Evolutionary conservation across 2,797 vertebrate species (phyloP).

Genomic region (Periophthalmus magnuspinnatus): DNA sequence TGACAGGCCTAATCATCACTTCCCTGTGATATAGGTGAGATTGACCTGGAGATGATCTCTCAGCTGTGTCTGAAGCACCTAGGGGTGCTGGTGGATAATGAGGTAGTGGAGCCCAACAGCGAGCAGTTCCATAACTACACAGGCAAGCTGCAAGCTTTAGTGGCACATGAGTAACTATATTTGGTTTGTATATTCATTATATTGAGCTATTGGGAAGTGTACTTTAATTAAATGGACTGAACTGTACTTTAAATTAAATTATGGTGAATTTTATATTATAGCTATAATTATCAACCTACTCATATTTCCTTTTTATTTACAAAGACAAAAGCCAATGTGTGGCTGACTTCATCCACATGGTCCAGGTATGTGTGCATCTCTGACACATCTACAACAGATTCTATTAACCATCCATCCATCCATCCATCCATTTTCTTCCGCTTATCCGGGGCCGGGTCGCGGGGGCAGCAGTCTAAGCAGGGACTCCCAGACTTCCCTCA

Average conservation of each 20-base stretch:
- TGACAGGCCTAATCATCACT: not conserved
- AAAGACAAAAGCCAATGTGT: too few species aligned
- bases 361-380: constrained; percentile 81
- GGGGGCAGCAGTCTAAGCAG: too few species aligned
- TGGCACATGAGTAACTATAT: not conserved
- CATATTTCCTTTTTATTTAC: too few species aligned
- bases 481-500: too few species aligned
- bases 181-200: too few species aligned
- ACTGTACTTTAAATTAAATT: too few species aligned
- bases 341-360: constrained; percentile 94
- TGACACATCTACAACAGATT: constrained; percentile 48
- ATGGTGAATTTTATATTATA: not conserved
- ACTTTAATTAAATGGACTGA: too few species aligned
- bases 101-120: constrained; percentile 88
- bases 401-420: too few species aligned
- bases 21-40: constrained; percentile 79
- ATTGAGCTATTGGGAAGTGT: too few species aligned
- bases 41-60: constrained; percentile 88
- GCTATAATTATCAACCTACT: too few species aligned
- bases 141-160: constrained; percentile 70
- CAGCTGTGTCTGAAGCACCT: constrained; percentile 83
- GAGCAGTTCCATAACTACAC: constrained; percentile 88
- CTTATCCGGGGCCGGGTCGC: too few species aligned
- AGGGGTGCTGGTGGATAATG: constrained; percentile 78
- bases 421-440: too few species aligned